Conservation (phyloP, 2,797 vertebrate species). For the Typhlichthys eigenmanni region DNA sequence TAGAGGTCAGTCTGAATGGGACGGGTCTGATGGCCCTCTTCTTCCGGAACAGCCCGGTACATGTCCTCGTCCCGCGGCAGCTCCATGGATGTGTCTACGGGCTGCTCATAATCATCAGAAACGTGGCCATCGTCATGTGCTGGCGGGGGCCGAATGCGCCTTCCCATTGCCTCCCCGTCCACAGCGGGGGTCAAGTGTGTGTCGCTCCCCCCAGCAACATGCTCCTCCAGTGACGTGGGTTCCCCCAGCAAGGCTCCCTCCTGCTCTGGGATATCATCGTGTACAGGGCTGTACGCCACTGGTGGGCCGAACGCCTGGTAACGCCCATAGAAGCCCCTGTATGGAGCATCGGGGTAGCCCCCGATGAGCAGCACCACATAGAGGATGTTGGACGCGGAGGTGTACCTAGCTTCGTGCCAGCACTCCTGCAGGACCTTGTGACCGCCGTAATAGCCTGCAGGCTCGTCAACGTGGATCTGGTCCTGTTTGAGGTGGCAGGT, state of each 20-base stretch:
- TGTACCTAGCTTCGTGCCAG: constrained; percentile 69
- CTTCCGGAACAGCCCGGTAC: too few species aligned
- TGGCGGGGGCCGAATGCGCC: background rate
- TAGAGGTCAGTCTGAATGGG: background rate
- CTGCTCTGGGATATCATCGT: background rate
- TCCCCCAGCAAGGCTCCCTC: background rate
- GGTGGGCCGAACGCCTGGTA: constrained; percentile 64
- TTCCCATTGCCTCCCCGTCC: background rate
- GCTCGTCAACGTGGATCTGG: constrained; percentile 78
- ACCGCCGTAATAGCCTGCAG: background rate
- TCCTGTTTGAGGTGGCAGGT: constrained; percentile 72
- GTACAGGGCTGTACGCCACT: constrained; percentile 35
- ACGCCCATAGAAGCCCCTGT: constrained; percentile 73
- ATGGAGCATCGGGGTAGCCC: constrained; percentile 40
- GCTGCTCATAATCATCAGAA: constrained; percentile 33
- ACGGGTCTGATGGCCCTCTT: background rate
- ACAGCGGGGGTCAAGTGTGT: background rate
- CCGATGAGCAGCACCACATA: constrained; percentile 75
- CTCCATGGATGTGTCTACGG: background rate
- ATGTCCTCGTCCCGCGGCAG: background rate
- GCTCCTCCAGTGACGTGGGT: background rate
- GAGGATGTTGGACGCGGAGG: constrained; percentile 59
- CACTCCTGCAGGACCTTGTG: constrained; percentile 72
- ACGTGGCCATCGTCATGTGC: background rate
- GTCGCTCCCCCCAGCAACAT: background rate